These are phyloP conservation scores for Uria lomvia DNA, from an alignment of 2,113 vertebrate species.

Conservation along the genomic window DNA sequence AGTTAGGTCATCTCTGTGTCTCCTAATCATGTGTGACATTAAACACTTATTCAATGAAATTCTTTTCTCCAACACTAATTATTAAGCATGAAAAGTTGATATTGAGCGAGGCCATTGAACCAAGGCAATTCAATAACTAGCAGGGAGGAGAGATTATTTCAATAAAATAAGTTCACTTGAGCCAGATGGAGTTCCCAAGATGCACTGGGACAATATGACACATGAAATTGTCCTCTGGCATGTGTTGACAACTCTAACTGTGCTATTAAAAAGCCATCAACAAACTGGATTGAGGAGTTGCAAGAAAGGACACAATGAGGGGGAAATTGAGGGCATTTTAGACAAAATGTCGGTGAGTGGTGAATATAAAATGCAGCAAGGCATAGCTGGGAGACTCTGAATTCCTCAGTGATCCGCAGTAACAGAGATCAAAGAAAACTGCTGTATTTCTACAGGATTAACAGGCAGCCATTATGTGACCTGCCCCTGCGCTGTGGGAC, in stretches of 20 bases:
- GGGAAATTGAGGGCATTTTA: not conserved
- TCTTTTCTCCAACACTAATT: slow-evolving; percentile 36
- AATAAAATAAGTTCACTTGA: slow-evolving; percentile 10
- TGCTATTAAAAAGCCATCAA: slow-evolving; percentile 57
- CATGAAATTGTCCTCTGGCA: slow-evolving; percentile 33
- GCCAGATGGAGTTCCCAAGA: slow-evolving; percentile 28
- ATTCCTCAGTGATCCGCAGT: not conserved
- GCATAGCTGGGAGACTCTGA: not conserved
- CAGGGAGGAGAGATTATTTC: slow-evolving; percentile 61
- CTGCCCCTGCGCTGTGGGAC: not conserved
- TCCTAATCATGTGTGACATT: slow-evolving; percentile 62
- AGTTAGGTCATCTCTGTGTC: not conserved
- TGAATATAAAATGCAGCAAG: not conserved
- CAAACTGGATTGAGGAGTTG: not conserved
- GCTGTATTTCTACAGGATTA: not conserved
- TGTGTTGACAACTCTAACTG: slow-evolving; percentile 28
- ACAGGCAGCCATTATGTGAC: not conserved
- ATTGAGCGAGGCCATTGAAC: slow-evolving; percentile 50
- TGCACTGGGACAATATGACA: slow-evolving; percentile 8
- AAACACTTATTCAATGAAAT: slow-evolving; percentile 52
- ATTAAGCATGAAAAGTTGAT: slow-evolving; percentile 56
- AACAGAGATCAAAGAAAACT: not conserved
- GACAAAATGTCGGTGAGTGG: not conserved
- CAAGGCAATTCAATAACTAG: slow-evolving; percentile 49
- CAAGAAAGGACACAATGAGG: not conserved